phyloP scores from a whole-genome alignment of 1,140 invertebrate genomes.

The Branchinecta lynchi region DNA sequence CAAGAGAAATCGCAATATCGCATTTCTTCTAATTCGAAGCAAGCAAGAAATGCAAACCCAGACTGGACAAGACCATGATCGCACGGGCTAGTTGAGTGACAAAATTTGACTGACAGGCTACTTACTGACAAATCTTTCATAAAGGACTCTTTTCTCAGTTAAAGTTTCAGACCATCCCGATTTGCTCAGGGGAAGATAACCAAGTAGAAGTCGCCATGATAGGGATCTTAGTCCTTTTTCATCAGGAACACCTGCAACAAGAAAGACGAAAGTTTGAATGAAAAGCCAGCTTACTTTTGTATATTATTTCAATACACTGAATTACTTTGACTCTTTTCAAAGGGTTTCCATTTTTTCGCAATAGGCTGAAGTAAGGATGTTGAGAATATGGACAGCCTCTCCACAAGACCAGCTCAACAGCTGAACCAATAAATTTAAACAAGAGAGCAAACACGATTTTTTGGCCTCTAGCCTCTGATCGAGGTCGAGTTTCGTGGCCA shows the following conservation, averaged over 20 bases:
- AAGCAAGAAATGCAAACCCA: neutral
- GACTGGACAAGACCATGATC: neutral
- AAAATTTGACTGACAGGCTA: slow-evolving; percentile 23
- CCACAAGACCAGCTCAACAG: too few species aligned
- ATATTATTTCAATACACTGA: too few species aligned
- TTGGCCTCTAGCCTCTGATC: too few species aligned
- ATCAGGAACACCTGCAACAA: slow-evolving; percentile 55
- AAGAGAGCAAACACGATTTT: too few species aligned
- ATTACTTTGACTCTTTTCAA: too few species aligned
- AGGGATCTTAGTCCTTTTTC: slow-evolving; percentile 53
- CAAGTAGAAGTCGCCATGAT: slow-evolving; percentile 66
- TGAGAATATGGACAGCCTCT: too few species aligned
- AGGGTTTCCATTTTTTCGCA: too few species aligned
- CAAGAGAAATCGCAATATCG: neutral
- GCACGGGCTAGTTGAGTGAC: slow-evolving; percentile 24
- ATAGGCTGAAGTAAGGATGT: too few species aligned
- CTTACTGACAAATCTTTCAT: slow-evolving; percentile 66
- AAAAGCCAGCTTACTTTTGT: too few species aligned
- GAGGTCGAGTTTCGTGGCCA: too few species aligned
- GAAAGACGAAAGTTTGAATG: neutral
- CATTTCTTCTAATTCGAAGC: neutral
- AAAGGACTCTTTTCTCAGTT: slow-evolving; percentile 51
- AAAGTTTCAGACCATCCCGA: slow-evolving; percentile 47
- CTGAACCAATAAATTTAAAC: too few species aligned
- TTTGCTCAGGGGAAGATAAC: slow-evolving; percentile 55